These are phyloP conservation scores for Montipora sp. DNA, from an alignment of 64 coral and sea anemone species.

Conservation along the genomic window DNA sequence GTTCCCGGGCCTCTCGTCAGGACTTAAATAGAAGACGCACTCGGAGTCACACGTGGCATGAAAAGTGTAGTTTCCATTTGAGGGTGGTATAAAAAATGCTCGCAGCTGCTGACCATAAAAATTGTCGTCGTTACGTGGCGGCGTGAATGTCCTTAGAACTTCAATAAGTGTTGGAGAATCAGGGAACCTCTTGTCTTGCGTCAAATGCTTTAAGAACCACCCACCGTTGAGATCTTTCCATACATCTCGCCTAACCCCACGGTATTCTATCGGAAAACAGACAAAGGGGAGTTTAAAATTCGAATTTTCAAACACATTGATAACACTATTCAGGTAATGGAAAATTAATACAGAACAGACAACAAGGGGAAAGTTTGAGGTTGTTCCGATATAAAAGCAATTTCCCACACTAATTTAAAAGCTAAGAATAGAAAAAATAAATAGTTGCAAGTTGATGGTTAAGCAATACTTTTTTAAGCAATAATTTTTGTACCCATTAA, in stretches of 20 bases:
- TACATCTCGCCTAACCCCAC: conserved; percentile 34
- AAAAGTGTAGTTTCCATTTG: conserved; percentile 61
- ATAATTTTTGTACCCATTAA: too few species aligned
- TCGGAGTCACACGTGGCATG: conserved; percentile 81
- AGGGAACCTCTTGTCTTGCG: conserved; percentile 52
- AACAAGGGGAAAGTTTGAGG: too few species aligned
- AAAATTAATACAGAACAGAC: too few species aligned
- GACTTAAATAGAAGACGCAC: conserved; percentile 70
- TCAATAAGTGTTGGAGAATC: conserved; percentile 26
- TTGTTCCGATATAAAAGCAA: too few species aligned
- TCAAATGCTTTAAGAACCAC: conserved; percentile 68
- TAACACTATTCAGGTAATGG: too few species aligned
- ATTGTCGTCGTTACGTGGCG: conserved; percentile 22
- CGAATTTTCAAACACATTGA: too few species aligned
- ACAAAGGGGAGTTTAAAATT: background rate
- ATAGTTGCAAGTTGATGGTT: too few species aligned
- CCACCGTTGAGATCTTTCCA: conserved; percentile 55
- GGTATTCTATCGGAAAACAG: background rate
- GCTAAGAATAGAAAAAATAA: too few species aligned
- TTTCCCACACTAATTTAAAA: too few species aligned
- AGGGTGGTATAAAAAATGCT: conserved; percentile 63
- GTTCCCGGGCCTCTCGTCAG: conserved; percentile 62
- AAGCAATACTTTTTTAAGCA: too few species aligned
- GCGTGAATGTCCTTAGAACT: conserved; percentile 31
- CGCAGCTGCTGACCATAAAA: conserved; percentile 77